phyloP scores from a whole-genome alignment of 2,797 vertebrate species.

The Lycodopsis pacificus region DNA sequence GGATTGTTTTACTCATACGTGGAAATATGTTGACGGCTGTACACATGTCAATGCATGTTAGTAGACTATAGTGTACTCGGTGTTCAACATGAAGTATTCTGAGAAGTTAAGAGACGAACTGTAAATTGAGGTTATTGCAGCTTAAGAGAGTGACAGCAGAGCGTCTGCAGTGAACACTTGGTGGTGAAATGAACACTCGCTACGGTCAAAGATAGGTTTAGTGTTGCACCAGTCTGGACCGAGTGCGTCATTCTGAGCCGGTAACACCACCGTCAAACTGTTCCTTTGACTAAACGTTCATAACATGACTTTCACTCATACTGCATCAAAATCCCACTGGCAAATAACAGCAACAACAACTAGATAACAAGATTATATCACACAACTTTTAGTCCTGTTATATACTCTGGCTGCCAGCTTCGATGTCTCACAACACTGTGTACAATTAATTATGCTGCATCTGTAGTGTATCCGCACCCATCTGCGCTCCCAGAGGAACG shows the following conservation, averaged over 20 bases:
- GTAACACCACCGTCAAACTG: too few species aligned
- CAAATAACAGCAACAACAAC: neutral
- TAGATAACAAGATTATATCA: neutral
- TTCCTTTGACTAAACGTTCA: neutral
- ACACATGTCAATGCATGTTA: neutral
- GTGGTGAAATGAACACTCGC: neutral
- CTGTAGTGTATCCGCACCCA: slow-evolving; percentile 30
- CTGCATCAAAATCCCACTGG: neutral
- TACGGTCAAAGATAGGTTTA: neutral
- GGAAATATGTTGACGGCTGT: neutral
- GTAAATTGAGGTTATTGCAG: too few species aligned
- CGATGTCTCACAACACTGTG: slow-evolving; percentile 7
- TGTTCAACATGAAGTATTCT: too few species aligned
- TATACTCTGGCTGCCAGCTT: neutral
- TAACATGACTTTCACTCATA: neutral
- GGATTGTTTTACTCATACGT: neutral
- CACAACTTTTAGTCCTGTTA: neutral
- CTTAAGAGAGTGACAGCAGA: too few species aligned
- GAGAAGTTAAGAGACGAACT: too few species aligned
- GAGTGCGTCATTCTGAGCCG: too few species aligned
- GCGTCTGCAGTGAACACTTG: neutral
- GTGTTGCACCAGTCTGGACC: neutral
- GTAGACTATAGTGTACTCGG: neutral
- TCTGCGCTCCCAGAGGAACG: slow-evolving; percentile 45
- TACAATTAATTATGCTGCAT: slow-evolving; percentile 33